Evolutionary conservation across 2,797 vertebrate genomes (phyloP), one percentile per base, ranked within the genome.

Genomic region (Pogonophryne albipinna): DNA sequence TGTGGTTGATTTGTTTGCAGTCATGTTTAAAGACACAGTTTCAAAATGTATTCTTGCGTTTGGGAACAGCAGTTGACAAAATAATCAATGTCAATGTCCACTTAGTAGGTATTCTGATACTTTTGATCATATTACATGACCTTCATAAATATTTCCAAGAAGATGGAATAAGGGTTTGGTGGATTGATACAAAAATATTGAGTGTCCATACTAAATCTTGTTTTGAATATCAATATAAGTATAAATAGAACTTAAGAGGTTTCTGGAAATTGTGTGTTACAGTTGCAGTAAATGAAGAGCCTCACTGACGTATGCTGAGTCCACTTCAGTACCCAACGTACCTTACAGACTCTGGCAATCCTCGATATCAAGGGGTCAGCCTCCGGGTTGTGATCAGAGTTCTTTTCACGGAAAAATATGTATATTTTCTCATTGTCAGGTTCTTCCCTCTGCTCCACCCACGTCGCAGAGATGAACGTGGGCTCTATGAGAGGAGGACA

Each of bases 341-440:
- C 95, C 94, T 96, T 96, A 80, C 95, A 96, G 17, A 96, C 91
- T 87, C 93, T 89, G 60, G 94, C 94, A 46, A 96, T 89, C 66
- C 91, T 91, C 1, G 95, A 94, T 66, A 95, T 94, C 94, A 93
- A 94, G 12, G 93, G 95, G 15, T 96, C 94, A 0, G 94, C 94
- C 3, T 95, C 95, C 10, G 90, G 94, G 78, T 78, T 93, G 12
- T 15, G 82, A 81, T 95, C 94, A 0, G 91, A 87, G 81, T 96
- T 95, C 84, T 94, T 95, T 61, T 96, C 95, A 3, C 94, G 91
- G 59, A 96, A 95, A 53, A 95, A 94, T 0, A 96, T 19, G 20
- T 95, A 96, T 4, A 96, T 95, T 74, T 96, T 95, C 38, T 96
- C 95, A n/a, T 95, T 90, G 1, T 90, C 80, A 0, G 88, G 80